These are phyloP conservation scores for Apamea crenata DNA, from an alignment of 2,888 invertebrate species.

Conservation along the genomic window DNA sequence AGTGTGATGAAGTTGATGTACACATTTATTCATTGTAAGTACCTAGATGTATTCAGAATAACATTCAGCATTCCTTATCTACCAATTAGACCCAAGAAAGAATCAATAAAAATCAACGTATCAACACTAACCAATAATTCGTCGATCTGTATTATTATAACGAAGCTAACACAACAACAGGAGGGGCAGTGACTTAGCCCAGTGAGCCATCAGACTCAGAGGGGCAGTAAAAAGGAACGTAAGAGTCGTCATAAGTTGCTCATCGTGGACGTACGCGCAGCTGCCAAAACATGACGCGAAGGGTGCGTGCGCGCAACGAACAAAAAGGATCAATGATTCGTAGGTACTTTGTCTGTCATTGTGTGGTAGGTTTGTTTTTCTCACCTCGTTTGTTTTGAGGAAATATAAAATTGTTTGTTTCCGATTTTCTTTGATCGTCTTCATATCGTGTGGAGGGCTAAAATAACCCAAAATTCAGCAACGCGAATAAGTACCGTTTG, in stretches of 20 bases:
- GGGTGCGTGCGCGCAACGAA: slow-evolving; percentile 56
- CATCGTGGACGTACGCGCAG: slow-evolving; percentile 68
- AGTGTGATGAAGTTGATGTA: background rate
- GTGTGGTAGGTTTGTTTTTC: slow-evolving; percentile 7
- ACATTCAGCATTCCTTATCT: slow-evolving; percentile 23
- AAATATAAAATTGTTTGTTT: background rate
- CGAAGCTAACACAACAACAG: slow-evolving; percentile 51
- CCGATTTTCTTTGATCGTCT: background rate
- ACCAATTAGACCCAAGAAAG: slow-evolving; percentile 15
- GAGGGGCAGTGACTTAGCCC: slow-evolving; percentile 47
- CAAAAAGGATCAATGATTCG: slow-evolving; percentile 11
- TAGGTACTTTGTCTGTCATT: slow-evolving; percentile 12
- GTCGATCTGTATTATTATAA: slow-evolving; percentile 51
- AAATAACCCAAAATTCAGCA: background rate
- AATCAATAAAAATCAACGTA: slow-evolving; percentile 42
- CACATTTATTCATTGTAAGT: background rate
- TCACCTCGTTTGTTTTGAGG: background rate
- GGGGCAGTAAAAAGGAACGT: slow-evolving; percentile 58
- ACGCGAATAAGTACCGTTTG: background rate
- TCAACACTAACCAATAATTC: slow-evolving; percentile 52
- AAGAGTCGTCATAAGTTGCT: slow-evolving; percentile 59
- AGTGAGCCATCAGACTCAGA: slow-evolving; percentile 1
- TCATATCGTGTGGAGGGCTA: background rate
- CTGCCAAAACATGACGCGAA: slow-evolving; percentile 73
- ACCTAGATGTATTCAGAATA: background rate